Conservation (phyloP, 2,888 invertebrate genomes). For the Megamerina dolium region DNA sequence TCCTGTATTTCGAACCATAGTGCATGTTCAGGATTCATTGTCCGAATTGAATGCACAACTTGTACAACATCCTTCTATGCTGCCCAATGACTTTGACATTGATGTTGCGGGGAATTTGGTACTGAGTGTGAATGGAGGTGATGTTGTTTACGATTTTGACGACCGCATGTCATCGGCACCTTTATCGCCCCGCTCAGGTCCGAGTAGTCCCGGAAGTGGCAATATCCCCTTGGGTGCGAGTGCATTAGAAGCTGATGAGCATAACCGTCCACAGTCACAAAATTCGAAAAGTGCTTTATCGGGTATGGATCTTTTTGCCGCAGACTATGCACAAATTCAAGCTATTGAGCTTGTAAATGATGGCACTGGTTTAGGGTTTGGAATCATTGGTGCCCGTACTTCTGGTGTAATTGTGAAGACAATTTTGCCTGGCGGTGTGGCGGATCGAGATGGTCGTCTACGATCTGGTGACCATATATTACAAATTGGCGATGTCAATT, state of each 20-base stretch:
- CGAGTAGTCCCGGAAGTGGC: constrained; percentile 58
- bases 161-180: constrained; percentile 73
- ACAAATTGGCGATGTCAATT: constrained; percentile 82
- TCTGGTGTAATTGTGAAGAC: constrained; percentile 99
- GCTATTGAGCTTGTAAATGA: constrained; percentile 96
- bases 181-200: constrained; percentile 56
- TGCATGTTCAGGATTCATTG: constrained; percentile 86
- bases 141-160: constrained; percentile 57
- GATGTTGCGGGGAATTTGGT: constrained; percentile 71
- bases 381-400: constrained; percentile 93
- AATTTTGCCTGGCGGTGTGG: constrained; percentile 94
- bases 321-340: constrained; percentile 96
- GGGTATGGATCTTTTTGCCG: constrained; percentile 66
- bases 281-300: constrained; percentile 52
- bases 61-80: constrained; percentile 83
- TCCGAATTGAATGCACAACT: constrained; percentile 81
- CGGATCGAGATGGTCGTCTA: constrained; percentile 93
- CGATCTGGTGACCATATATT: constrained; percentile 97
- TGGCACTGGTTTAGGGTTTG: constrained; percentile 96
- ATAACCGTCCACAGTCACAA: constrained; percentile 54
- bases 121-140: constrained; percentile 58
- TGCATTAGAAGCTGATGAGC: constrained; percentile 36
- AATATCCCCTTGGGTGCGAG: constrained; percentile 12
- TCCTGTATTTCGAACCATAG: constrained; percentile 84
- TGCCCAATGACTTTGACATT: constrained; percentile 91